Evolutionary conservation across 1,140 invertebrate species (phyloP), one percentile per base, ranked within the genome.

Genomic region (Zeugodacus cucurbitae): DNA sequence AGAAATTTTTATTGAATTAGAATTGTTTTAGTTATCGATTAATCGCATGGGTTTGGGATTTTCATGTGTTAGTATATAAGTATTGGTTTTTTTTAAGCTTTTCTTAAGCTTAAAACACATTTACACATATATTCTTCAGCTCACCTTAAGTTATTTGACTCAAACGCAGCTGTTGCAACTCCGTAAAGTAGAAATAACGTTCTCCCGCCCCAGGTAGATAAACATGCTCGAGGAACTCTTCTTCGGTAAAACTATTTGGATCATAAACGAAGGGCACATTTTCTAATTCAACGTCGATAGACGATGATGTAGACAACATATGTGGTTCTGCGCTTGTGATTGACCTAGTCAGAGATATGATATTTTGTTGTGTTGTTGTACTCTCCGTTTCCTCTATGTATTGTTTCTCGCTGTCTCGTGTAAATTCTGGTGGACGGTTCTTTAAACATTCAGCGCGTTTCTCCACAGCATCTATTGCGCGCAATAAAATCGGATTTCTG

Each of bases 181-280:
- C 32, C 11, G 86, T 64, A 29, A 91, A 89, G 74, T 89, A 91
- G 54, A 89, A 91, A 59, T 91, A 90, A 3, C 92, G 91, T 86
- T 92, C 90, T 7, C 22, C 37, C 3, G 90, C 90, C 3, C 92
- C 91, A 1, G 91, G 90, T 58, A 89, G 37, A 26, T 88, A 41
- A 8, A 92, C 88, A 41, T 89, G 89, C 22, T 89, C 32, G 0
- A 89, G 88, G 22, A 92, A 90, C 88, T 92, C 70, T 1, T 89
- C 34, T 48, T 90, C 5, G 48, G 88, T 67, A 41, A 91, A 92
- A 0, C 44, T 26, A 20, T 91, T 92, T 0, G 92, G 3, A 29
- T 90, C 85, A 70, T 90, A 92, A 32, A 8, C 11, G 32, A 90
- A 90, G 11, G 87, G 87, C 20, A 41, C 29, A 62, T 20, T 10